Evolutionary conservation across 2,888 invertebrate species (phyloP), one percentile per base, ranked within the genome.

Genomic region (Noctua janthe): DNA sequence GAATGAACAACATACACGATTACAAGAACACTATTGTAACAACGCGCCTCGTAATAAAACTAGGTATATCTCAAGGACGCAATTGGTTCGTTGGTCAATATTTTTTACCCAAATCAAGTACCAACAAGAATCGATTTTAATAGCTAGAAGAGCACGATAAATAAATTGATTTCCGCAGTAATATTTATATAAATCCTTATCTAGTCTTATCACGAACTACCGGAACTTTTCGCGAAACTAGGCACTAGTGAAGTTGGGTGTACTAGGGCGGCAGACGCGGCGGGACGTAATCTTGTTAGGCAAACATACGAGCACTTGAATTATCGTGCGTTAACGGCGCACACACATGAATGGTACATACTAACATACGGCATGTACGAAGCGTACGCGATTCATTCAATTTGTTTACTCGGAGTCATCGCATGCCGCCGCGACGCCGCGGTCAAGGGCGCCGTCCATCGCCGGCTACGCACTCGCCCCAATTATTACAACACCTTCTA

Each of bases 311-410:
- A 92, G 92, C 93, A 92, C 93, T 94, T 93, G 95, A 95, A 94
- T 94, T 95, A 95, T 95, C 95, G 94, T 94, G 94, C 94, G 94
- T 94, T 95, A 94, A 94, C 95, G 94, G 94, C 94, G 90, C 91
- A 92, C 94, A 94, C 96, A 95, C 94, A 96, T 96, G 96, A 97
- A 97, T 97, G 96, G 95, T 94, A 92, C 93, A 92, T 66, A 66
- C 66, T 64, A 64, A 39, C 66, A 66, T 92, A 93, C 89, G 84
- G 81, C 91, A 93, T 92, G 93, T 93, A 94, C 94, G 93, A 94
- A 93, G 93, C 94, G 95, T 96, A 96, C 96, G 95, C 96, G 94
- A 94, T 95, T 95, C 96, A 97, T 97, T 96, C 96, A 97, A 96
- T 95, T 95, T 95, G 96, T 95, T 96, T 95, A 96, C 95, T 91